Conservation (phyloP, 2,888 invertebrate species). For the Mythimna albipuncta region DNA sequence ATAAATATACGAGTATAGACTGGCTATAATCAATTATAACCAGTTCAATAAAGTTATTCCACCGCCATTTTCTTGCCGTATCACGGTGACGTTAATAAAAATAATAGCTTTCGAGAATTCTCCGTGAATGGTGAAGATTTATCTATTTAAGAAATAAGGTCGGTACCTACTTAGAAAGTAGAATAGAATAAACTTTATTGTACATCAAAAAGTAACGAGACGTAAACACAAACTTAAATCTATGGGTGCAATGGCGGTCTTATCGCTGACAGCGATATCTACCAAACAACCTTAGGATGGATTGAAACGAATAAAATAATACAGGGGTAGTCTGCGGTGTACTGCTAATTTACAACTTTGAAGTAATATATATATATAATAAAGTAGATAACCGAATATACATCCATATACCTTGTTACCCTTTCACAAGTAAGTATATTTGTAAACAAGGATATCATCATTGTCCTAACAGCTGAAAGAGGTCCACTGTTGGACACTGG, state of each 20-base stretch:
- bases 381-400: neutral
- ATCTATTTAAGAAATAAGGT: conserved; percentile 16
- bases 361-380: no score
- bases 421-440: neutral
- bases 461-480: no score
- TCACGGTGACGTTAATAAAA: conserved; percentile 54
- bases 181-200: no score
- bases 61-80: conserved; percentile 35
- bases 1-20: neutral
- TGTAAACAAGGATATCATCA: neutral
- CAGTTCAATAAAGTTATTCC: conserved; percentile 59
- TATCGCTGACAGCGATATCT: no score
- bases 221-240: no score
- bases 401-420: neutral
- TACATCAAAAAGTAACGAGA: no score
- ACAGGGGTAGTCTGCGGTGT: no score
- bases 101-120: conserved; percentile 37
- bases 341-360: no score
- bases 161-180: conserved; percentile 6
- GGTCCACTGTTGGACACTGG: no score
- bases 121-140: conserved; percentile 32
- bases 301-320: no score
- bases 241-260: no score
- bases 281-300: no score
- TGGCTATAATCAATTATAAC: conserved; percentile 58